Evolutionary conservation across 1,140 invertebrate genomes (phyloP).

Genomic region (Hyposmocoma kahamanoa): DNA sequence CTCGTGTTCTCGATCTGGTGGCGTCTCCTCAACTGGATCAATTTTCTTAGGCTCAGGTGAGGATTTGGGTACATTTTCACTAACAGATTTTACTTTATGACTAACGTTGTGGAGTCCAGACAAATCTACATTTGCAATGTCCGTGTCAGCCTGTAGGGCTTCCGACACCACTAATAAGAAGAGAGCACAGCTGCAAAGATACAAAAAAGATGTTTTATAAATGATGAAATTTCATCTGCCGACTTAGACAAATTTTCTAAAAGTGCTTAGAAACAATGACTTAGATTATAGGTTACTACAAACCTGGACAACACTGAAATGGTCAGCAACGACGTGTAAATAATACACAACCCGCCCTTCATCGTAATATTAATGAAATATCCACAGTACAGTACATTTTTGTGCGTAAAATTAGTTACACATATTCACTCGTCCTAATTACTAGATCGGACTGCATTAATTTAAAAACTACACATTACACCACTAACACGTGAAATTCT

Average conservation of each 20-base stretch:
- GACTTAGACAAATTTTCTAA: too few species aligned
- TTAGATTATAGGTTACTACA: constrained; percentile 12
- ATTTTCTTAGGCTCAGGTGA: background rate
- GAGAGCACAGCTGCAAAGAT: constrained; percentile 54
- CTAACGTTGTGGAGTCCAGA: constrained; percentile 63
- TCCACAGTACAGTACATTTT: constrained; percentile 67
- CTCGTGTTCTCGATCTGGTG: constrained; percentile 30
- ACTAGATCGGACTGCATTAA: background rate
- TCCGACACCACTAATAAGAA: constrained; percentile 63
- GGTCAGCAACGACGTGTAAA: constrained; percentile 75
- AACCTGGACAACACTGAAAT: constrained; percentile 75
- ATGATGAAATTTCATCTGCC: too few species aligned
- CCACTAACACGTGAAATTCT: background rate
- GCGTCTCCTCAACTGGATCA: background rate
- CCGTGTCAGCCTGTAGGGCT: constrained; percentile 38
- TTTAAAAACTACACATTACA: background rate
- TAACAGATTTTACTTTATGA: constrained; percentile 31
- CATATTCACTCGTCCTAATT: constrained; percentile 39
- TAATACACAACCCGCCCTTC: constrained; percentile 72
- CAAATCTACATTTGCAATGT: constrained; percentile 41
- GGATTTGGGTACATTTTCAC: constrained; percentile 11
- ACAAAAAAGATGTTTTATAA: too few species aligned
- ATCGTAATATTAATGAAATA: constrained; percentile 71
- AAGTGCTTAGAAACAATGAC: too few species aligned
- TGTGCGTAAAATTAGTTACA: constrained; percentile 49